phyloP scores from a whole-genome alignment of 2,797 vertebrate genomes.

The Helicolenus hilgendorfi region DNA sequence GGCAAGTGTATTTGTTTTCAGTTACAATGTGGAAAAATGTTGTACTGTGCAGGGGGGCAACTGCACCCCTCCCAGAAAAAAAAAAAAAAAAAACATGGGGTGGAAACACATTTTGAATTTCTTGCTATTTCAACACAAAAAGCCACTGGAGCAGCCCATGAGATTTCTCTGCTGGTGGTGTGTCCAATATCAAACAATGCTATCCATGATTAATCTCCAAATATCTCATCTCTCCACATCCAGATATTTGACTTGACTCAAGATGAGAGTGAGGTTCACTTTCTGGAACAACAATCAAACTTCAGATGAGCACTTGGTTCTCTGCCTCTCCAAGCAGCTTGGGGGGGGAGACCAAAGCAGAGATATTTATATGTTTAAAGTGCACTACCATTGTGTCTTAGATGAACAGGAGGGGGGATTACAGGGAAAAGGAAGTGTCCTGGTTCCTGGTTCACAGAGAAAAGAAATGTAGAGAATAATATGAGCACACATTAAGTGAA shows the following conservation, averaged over 20 bases:
- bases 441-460: neutral
- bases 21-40: constrained; percentile 63
- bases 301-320: constrained; percentile 26
- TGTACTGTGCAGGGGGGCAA: constrained; percentile 32
- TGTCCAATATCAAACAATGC: constrained; percentile 44
- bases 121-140: constrained; percentile 53
- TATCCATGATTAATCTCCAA: constrained; percentile 10
- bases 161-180: constrained; percentile 8
- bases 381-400: constrained; percentile 36
- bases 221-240: constrained; percentile 48
- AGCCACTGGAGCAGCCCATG: neutral
- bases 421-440: neutral
- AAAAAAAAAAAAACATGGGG: constrained; percentile 41
- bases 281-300: constrained; percentile 65
- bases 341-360: neutral
- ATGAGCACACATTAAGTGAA: neutral
- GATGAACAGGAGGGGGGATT: constrained; percentile 2
- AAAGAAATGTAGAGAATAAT: neutral
- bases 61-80: constrained; percentile 50
- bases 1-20: constrained; percentile 54
- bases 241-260: constrained; percentile 62
- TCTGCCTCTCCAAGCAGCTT: constrained; percentile 45
- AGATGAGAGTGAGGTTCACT: constrained; percentile 58
- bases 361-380: constrained; percentile 34
- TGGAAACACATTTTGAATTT: constrained; percentile 65